These are phyloP conservation scores for Anolis sagrei DNA, from an alignment of 2,113 vertebrate genomes.

Conservation along the genomic window DNA sequence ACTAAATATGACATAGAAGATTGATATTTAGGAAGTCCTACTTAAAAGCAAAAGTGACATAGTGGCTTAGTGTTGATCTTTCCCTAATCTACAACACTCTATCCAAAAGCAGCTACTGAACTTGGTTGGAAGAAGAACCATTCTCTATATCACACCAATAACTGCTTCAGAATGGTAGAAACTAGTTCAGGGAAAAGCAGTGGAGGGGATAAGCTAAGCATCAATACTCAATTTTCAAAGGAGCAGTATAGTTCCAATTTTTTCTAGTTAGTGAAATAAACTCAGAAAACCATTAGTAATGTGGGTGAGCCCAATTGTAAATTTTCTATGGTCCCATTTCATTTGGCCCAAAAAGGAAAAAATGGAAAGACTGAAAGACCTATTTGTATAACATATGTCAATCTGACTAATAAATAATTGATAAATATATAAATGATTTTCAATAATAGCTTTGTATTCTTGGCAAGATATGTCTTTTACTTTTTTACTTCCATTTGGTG, in stretches of 20 bases:
- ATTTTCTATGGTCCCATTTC: not conserved
- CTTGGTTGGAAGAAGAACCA: accelerated
- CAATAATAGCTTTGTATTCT: not conserved
- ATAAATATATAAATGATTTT: not conserved
- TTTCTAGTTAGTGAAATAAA: not conserved
- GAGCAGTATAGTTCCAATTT: not conserved
- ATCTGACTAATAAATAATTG: not conserved
- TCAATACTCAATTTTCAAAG: not conserved
- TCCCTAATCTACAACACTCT: not conserved
- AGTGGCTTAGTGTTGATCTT: not conserved
- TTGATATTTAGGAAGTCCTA: not conserved
- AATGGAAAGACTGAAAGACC: not conserved
- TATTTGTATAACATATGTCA: not conserved
- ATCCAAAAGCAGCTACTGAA: not conserved
- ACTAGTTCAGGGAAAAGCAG: not conserved
- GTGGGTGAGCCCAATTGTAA: not conserved
- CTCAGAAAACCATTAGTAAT: not conserved
- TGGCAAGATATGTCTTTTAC: not conserved
- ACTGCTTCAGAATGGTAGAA: not conserved
- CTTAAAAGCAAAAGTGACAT: not conserved
- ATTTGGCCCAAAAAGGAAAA: not conserved
- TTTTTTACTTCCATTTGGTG: not conserved
- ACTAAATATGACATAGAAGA: not conserved
- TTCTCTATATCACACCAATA: not conserved
- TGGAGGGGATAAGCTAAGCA: not conserved